phyloP scores from a whole-genome alignment of 2,113 vertebrate species.

The Zeus faber region DNA sequence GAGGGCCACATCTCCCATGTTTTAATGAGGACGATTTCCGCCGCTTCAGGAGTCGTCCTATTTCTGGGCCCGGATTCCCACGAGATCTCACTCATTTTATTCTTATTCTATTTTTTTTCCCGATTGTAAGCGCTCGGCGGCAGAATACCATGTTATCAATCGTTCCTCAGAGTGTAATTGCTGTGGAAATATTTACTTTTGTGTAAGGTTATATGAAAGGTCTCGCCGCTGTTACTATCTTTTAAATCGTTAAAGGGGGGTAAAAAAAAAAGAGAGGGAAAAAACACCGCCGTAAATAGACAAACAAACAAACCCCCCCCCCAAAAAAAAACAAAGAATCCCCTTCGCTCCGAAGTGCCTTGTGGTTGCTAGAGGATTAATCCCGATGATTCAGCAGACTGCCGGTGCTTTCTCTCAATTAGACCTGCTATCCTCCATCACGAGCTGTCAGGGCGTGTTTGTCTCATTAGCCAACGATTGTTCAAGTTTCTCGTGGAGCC shows the following conservation, averaged over 20 bases:
- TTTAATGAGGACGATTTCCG: conserved; percentile 11
- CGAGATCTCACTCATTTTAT: background rate
- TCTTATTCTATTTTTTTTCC: background rate
- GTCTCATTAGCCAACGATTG: conserved; percentile 66
- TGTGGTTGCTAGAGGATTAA: conserved; percentile 44
- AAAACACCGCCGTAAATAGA: background rate
- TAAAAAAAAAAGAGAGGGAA: background rate
- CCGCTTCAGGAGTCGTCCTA: background rate
- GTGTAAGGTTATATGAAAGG: conserved; percentile 11
- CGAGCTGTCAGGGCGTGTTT: conserved; percentile 60
- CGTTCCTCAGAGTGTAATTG: conserved; percentile 4
- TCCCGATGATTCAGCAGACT: conserved; percentile 43
- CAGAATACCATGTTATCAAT: background rate
- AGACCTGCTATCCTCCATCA: conserved; percentile 52
- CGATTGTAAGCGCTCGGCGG: background rate
- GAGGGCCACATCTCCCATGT: too few relatives aligned
- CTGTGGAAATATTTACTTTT: conserved; percentile 20
- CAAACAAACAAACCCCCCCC: background rate
- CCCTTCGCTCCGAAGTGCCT: conserved; percentile 14
- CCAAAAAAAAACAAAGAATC: background rate
- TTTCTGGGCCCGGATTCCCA: conserved; percentile 4
- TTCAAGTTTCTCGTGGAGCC: conserved; percentile 61
- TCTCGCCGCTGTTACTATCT: too few relatives aligned
- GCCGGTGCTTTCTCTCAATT: conserved; percentile 39
- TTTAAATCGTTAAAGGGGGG: too few relatives aligned